Conservation (phyloP, 2,797 vertebrate species). For the Nannoperca obscura region DNA sequence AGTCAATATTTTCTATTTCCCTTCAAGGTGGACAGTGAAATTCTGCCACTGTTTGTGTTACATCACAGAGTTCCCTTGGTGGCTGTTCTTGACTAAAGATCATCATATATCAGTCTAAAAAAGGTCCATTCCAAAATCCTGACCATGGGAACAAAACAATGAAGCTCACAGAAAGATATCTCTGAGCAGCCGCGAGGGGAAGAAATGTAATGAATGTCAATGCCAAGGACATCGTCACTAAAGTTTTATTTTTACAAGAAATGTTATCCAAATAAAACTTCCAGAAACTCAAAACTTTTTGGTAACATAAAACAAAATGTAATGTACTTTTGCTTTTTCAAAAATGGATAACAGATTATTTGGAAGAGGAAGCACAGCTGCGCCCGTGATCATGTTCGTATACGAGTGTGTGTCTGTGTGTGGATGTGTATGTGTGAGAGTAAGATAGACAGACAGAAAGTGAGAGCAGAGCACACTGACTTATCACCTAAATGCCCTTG, state of each 20-base stretch:
- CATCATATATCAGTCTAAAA: background rate
- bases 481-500: slow-evolving; percentile 56
- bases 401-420: background rate
- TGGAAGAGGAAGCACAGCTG: background rate
- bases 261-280: background rate
- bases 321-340: background rate
- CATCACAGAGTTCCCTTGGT: background rate
- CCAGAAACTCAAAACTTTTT: background rate
- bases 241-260: background rate
- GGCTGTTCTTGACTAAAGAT: background rate
- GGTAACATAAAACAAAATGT: background rate
- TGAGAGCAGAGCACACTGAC: background rate
- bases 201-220: slow-evolving; percentile 9
- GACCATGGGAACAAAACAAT: slow-evolving; percentile 18
- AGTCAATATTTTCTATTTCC: background rate
- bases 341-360: background rate
- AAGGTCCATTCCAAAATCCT: background rate
- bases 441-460: background rate
- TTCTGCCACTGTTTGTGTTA: background rate
- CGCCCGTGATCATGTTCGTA: background rate
- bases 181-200: background rate
- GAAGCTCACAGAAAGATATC: background rate
- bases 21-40: background rate
- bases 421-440: background rate
- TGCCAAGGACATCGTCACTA: slow-evolving; percentile 8